These are phyloP conservation scores for Leucania comma DNA, from an alignment of 2,888 invertebrate genomes.

Conservation along the genomic window DNA sequence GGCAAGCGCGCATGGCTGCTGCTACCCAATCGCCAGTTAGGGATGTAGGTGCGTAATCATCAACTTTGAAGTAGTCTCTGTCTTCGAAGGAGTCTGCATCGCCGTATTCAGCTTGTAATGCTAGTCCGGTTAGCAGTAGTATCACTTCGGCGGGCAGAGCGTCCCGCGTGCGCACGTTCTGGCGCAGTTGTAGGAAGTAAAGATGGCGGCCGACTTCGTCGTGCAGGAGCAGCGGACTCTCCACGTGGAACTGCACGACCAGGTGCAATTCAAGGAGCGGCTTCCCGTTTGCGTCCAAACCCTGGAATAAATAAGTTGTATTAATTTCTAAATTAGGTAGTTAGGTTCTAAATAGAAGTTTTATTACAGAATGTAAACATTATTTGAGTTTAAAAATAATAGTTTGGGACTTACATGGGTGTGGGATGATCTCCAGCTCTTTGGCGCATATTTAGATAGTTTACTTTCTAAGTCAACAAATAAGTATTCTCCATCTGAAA, in stretches of 20 bases:
- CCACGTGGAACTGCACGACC: slow-evolving; percentile 98
- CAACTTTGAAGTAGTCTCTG: slow-evolving; percentile 93
- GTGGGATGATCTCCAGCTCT: slow-evolving; percentile 98
- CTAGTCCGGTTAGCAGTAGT: slow-evolving; percentile 96
- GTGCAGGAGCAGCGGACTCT: slow-evolving; percentile 96
- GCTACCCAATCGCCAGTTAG: slow-evolving; percentile 91
- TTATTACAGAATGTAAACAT: no score
- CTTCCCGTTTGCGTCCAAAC: slow-evolving; percentile 97
- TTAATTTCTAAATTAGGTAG: slow-evolving; percentile 21
- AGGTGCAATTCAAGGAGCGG: slow-evolving; percentile 97
- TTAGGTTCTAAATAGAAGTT: no score
- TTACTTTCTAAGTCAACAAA: slow-evolving; percentile 99
- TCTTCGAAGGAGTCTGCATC: slow-evolving; percentile 91
- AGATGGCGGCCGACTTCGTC: slow-evolving; percentile 98
- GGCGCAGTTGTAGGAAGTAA: slow-evolving; percentile 98
- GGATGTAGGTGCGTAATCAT: slow-evolving; percentile 95
- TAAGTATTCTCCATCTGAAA: slow-evolving; percentile 98
- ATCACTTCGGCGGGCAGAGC: slow-evolving; percentile 91
- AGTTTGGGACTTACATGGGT: slow-evolving; percentile 93
- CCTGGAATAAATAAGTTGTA: slow-evolving; percentile 87
- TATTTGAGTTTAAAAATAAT: no score
- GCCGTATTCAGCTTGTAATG: slow-evolving; percentile 98
- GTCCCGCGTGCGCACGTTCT: slow-evolving; percentile 95
- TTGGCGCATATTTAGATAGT: slow-evolving; percentile 98
- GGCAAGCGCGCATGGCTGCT: slow-evolving; percentile 93